phyloP scores from a whole-genome alignment of 2,113 vertebrate species.

The Colistium nudipinnis region DNA sequence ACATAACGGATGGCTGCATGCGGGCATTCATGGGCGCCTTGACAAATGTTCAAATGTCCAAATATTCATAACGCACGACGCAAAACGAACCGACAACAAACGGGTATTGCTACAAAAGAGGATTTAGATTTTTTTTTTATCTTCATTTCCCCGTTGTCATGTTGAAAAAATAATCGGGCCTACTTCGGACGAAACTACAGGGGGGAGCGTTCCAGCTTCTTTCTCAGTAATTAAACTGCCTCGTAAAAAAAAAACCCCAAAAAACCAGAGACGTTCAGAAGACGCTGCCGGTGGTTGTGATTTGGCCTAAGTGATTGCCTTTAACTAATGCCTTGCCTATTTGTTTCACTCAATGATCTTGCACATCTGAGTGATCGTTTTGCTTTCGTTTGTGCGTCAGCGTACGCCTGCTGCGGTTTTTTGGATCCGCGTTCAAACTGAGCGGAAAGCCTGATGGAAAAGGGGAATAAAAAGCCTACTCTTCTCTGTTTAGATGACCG shows the following conservation, averaged over 20 bases:
- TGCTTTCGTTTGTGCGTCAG: background rate
- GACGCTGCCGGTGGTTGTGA: constrained; percentile 32
- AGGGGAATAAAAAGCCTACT: too few relatives aligned
- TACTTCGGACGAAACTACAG: constrained; percentile 41
- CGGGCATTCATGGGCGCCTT: background rate
- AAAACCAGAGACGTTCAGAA: constrained; percentile 25
- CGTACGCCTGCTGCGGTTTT: background rate
- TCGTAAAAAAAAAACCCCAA: too few relatives aligned
- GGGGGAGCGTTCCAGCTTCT: constrained; percentile 34
- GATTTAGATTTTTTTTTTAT: background rate
- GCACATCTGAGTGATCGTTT: background rate
- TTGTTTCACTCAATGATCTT: background rate
- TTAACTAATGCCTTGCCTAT: constrained; percentile 27
- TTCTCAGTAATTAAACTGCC: constrained; percentile 44
- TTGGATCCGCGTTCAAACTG: constrained; percentile 16
- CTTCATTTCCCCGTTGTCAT: constrained; percentile 4
- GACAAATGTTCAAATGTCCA: background rate
- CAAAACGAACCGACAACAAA: background rate
- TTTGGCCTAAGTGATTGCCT: constrained; percentile 24
- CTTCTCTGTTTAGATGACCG: background rate
- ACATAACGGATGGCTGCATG: constrained; percentile 5
- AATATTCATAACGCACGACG: background rate
- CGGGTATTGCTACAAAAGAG: background rate
- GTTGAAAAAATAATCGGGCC: constrained; percentile 21
- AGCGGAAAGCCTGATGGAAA: background rate